These are phyloP conservation scores for Clostera curtula DNA, from an alignment of 2,888 invertebrate genomes.

Conservation along the genomic window DNA sequence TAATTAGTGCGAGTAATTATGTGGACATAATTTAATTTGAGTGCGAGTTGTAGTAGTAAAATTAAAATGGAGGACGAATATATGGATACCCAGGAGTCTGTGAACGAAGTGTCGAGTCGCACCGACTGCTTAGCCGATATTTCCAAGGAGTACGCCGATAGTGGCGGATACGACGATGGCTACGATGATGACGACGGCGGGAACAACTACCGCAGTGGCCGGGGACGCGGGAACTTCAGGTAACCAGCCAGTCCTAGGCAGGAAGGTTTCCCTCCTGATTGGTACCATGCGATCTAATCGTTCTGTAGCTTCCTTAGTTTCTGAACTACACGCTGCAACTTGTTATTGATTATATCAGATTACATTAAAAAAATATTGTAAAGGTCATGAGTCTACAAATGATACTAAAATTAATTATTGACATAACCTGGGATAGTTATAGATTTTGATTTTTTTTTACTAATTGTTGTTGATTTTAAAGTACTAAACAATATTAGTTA, in stretches of 20 bases:
- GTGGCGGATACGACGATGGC: slow-evolving; percentile 45
- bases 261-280: slow-evolving; percentile 1
- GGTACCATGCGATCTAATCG: too few species aligned
- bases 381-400: too few species aligned
- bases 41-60: too few species aligned
- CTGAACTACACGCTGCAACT: too few species aligned
- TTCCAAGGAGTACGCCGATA: slow-evolving; percentile 54
- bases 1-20: slow-evolving; percentile 37
- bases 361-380: too few species aligned
- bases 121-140: slow-evolving; percentile 32
- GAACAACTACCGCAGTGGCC: slow-evolving; percentile 46
- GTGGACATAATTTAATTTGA: slow-evolving; percentile 45
- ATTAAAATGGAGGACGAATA: slow-evolving; percentile 60
- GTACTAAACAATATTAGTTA: too few species aligned
- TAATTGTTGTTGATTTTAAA: too few species aligned
- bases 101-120: slow-evolving; percentile 32
- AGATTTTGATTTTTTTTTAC: too few species aligned
- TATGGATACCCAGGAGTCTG: slow-evolving; percentile 52
- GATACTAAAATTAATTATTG: too few species aligned
- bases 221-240: slow-evolving; percentile 64
- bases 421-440: too few species aligned
- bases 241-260: slow-evolving; percentile 15
- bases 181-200: slow-evolving; percentile 58
- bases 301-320: too few species aligned
- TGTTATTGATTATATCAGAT: too few species aligned